Evolutionary conservation across 2,797 vertebrate species (phyloP).

Genomic region (Falco cherrug): DNA sequence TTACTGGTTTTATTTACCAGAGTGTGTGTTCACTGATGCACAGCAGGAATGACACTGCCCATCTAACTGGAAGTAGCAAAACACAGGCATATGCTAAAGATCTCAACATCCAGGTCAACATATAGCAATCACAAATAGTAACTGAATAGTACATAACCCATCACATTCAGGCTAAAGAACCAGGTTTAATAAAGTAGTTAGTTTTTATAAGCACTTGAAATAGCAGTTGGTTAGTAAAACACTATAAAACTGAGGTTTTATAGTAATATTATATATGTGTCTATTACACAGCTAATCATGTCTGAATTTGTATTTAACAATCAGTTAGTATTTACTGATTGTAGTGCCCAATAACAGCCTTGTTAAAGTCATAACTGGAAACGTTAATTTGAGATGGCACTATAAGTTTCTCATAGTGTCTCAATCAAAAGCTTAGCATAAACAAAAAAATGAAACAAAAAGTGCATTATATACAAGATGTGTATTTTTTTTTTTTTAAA

Average conservation of each 20-base stretch:
- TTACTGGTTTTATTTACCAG: not conserved
- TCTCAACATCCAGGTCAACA: not conserved
- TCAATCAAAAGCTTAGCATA: not conserved
- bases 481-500: not conserved
- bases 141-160: not conserved
- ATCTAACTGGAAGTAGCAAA: not conserved
- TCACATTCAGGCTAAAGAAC: not conserved
- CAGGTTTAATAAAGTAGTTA: not conserved
- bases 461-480: not conserved
- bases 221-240: slow-evolving; percentile 27
- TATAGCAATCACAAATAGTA: not conserved
- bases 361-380: slow-evolving; percentile 16
- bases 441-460: not conserved
- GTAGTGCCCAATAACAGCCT: not conserved
- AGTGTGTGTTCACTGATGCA: not conserved
- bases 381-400: not conserved
- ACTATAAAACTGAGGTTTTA: slow-evolving; percentile 26
- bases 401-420: not conserved
- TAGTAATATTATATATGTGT: not conserved
- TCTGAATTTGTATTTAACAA: slow-evolving; percentile 34
- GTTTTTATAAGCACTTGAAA: slow-evolving; percentile 36
- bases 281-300: not conserved
- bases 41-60: not conserved
- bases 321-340: not conserved
- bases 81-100: not conserved